phyloP scores from a whole-genome alignment of 1,140 invertebrate species.

The Drosophila parabipectinata region DNA sequence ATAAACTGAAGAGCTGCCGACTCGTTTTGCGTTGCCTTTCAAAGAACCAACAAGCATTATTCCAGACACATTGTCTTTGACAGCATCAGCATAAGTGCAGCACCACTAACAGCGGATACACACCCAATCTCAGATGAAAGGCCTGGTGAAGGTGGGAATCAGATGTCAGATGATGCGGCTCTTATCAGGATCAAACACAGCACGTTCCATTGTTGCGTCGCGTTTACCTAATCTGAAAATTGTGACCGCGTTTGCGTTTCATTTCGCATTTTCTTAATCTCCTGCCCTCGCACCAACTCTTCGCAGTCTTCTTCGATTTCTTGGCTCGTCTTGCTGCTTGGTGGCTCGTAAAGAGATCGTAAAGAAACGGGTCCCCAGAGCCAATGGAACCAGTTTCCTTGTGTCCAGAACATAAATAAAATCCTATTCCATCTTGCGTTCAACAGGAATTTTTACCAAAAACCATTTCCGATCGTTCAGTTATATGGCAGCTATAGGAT shows the following conservation, averaged over 20 bases:
- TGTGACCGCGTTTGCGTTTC: constrained; percentile 33
- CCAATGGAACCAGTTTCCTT: neutral
- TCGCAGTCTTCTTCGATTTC: neutral
- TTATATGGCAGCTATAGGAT: no score
- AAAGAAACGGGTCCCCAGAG: neutral
- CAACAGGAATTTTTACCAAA: neutral
- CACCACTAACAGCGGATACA: constrained; percentile 3
- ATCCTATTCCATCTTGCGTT: neutral
- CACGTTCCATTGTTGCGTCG: constrained; percentile 75
- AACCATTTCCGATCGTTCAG: no score
- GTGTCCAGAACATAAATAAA: neutral
- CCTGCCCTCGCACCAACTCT: neutral
- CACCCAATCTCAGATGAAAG: constrained; percentile 2
- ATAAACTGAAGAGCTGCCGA: constrained; percentile 39
- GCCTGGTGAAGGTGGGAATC: constrained; percentile 14
- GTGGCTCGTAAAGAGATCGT: neutral
- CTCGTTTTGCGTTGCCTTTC: constrained; percentile 68
- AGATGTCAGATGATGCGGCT: constrained; percentile 44
- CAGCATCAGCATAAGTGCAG: constrained; percentile 44
- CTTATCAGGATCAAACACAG: constrained; percentile 72
- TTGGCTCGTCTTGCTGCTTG: neutral
- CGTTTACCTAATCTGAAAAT: constrained; percentile 67
- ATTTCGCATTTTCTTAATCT: neutral
- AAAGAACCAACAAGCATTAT: constrained; percentile 74
- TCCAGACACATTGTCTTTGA: constrained; percentile 81